A percentile compares a stretch with the other conserved stretches of the same genome.
These are phyloP conservation scores for Aldrovandia affinis DNA, from an alignment of 2,797 vertebrate species.

Conservation along the genomic window DNA sequence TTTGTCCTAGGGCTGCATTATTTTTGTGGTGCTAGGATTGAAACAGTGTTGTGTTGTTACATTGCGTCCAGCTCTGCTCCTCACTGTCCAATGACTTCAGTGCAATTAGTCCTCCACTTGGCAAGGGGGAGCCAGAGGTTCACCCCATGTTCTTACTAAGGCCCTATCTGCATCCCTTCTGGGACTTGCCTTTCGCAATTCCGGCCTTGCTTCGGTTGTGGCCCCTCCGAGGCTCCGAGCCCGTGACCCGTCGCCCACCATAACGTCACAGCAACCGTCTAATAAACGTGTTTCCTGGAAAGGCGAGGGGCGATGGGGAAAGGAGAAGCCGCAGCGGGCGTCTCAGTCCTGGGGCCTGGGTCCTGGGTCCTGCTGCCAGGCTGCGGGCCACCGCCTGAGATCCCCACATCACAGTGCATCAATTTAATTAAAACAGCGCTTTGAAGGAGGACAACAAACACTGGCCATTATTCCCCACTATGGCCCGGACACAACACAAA, in stretches of 20 bases:
- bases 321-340: background rate
- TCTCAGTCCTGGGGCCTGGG: background rate
- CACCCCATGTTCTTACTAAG: conserved; percentile 42
- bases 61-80: conserved; percentile 46
- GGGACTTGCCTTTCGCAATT: background rate
- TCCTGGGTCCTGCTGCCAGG: no score
- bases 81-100: conserved; percentile 41
- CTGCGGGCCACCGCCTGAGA: background rate
- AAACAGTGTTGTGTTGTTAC: background rate
- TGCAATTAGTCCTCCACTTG: conserved; percentile 44
- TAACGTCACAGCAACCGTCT: conserved; percentile 41
- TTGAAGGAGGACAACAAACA: background rate
- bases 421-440: conserved; percentile 6
- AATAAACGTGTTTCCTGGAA: conserved; percentile 40
- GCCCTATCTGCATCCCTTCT: conserved; percentile 44
- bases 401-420: background rate
- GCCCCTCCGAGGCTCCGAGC: conserved; percentile 30
- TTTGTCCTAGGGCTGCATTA: no score
- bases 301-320: background rate
- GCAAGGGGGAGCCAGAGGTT: conserved; percentile 48
- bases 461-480: background rate
- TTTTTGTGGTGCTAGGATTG: background rate
- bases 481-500: background rate
- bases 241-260: conserved; percentile 29
- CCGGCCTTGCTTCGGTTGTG: conserved; percentile 24